phyloP scores from a whole-genome alignment of 2,888 invertebrate species.

The Digitonthophagus gazella region DNA sequence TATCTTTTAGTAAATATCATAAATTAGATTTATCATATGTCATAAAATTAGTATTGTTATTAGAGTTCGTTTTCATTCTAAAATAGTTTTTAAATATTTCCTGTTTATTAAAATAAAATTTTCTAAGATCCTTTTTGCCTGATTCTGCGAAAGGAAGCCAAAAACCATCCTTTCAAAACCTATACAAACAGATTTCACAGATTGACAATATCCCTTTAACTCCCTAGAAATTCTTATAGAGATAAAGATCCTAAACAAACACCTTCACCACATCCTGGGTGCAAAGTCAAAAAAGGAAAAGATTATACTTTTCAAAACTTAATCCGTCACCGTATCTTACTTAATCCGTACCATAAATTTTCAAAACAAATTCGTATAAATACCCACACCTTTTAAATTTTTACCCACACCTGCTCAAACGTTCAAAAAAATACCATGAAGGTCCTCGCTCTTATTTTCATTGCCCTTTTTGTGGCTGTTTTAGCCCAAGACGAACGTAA shows the following conservation, averaged over 20 bases:
- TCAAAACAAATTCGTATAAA: neutral
- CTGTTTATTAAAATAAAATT: neutral
- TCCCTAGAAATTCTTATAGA: neutral
- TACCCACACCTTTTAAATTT: neutral
- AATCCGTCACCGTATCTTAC: neutral
- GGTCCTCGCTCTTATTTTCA: neutral
- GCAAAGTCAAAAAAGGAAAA: neutral
- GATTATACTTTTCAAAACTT: neutral
- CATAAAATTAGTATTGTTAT: too few relatives aligned
- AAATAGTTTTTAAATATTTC: neutral
- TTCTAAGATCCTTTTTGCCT: neutral
- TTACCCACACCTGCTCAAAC: neutral
- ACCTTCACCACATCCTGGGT: neutral
- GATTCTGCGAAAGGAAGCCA: too few relatives aligned
- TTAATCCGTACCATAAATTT: neutral
- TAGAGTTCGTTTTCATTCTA: too few relatives aligned
- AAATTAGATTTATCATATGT: too few relatives aligned
- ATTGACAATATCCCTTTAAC: neutral
- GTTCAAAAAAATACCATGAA: neutral
- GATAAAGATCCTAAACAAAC: neutral
- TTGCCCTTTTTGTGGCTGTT: neutral
- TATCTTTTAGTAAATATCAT: too few relatives aligned
- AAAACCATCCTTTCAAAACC: neutral
- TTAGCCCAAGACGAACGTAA: neutral
- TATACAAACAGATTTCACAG: neutral